Base-by-base conservation (phyloP, 2,113 vertebrate genomes). In the Tachycineta bicolor region DNA sequence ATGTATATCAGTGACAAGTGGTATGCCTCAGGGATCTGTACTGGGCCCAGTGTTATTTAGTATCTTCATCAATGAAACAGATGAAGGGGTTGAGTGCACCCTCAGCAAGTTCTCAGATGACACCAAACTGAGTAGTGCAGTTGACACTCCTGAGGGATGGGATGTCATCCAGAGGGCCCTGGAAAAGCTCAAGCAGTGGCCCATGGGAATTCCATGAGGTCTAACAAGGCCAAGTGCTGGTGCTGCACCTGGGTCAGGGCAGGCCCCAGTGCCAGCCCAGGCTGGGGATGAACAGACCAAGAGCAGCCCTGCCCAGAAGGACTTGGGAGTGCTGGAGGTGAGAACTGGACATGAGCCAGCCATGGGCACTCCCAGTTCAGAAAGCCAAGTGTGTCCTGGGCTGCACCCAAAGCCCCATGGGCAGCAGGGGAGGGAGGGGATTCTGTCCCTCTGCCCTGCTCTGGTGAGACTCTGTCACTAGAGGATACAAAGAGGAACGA, bases 131-230 rank as follows among this genome's bases (percentile, higher is more conserved):
- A 37, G 18, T 44, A 55, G 26, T 37, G 18, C 37, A 5, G 22
- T 0, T 62, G 24, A 29, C 47, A 21, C 5, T 41, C 10, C n/a
- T 46, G 33, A 60, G 6, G 28, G 28, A 39, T 0, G 1, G 26
- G 7, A 60, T 59, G 22, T 4, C 11, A 68, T 17, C 31, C 52
- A 65, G 37, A 52, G 21, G 31, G 11, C 1, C 5, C 25, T 68
- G 21, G 21, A 59, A 37, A 60, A 37, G 7, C 11, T 77, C 1
- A 0, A 52, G 44, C 24, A 59, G 44, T 20, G 25, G 10, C 10
- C 56, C 31, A 3, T 8, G 37, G 33, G 21, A 44, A 33, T 4
- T 1, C 4, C 37, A 34, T 3, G 21, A 58, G 26, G 21, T 68
- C 50, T 26, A 50, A 11, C 21, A 50, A 59, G 53, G 26, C 17